Conservation (phyloP, 1,140 invertebrate species). For the Leptinotarsa defecta region DNA sequence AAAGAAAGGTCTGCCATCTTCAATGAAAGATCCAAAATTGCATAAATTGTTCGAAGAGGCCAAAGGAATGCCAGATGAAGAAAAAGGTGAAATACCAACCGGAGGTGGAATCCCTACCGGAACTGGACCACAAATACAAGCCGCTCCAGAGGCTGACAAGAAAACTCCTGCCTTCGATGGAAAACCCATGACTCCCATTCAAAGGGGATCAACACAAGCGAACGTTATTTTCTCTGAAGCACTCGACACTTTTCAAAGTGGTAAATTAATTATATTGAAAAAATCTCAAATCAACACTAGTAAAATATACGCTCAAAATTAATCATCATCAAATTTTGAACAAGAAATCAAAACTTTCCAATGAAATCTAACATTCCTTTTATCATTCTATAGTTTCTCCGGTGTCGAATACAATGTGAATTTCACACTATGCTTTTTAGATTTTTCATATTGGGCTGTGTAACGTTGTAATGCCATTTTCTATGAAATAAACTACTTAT, state of each 20-base stretch:
- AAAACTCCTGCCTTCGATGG: background rate
- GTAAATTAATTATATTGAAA: background rate
- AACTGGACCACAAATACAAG: too few species aligned
- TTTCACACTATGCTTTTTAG: too few species aligned
- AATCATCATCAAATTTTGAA: too few species aligned
- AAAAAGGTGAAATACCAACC: background rate
- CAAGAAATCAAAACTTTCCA: too few species aligned
- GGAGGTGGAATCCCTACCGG: background rate
- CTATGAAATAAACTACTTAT: too few species aligned
- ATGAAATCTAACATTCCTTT: too few species aligned
- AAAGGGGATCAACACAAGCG: slow-evolving; percentile 3
- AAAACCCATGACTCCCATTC: slow-evolving; percentile 9
- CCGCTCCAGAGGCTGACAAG: background rate
- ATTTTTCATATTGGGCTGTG: too few species aligned
- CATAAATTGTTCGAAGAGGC: slow-evolving; percentile 17
- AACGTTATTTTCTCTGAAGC: background rate
- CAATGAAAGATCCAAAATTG: background rate
- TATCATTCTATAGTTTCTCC: too few species aligned
- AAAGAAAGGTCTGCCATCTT: background rate
- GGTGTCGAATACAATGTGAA: too few species aligned
- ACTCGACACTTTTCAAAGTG: background rate
- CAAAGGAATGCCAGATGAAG: background rate
- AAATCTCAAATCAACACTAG: too few species aligned
- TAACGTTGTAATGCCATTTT: too few species aligned
- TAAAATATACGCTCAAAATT: too few species aligned